phyloP scores from a whole-genome alignment of 2,888 invertebrate species.

The Linyphia triangularis region DNA sequence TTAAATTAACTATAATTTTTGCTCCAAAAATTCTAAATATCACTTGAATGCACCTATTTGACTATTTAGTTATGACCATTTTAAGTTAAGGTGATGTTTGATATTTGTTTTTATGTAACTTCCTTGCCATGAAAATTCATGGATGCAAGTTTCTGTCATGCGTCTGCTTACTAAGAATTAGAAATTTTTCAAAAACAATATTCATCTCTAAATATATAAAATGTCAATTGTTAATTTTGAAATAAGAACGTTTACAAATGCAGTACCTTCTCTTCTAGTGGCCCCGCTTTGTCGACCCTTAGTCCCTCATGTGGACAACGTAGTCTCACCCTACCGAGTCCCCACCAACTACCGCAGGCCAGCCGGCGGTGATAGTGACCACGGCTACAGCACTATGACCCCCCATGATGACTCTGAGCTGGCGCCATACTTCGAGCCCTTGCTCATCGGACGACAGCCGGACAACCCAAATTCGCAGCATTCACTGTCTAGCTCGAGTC shows the following conservation, averaged over 20 bases:
- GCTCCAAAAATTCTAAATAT: no score
- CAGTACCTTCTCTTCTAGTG: conserved; percentile 30
- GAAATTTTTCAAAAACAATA: not conserved
- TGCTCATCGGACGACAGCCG: conserved; percentile 66
- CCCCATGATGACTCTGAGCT: conserved; percentile 91
- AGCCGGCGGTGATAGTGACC: conserved; percentile 91
- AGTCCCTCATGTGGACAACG: conserved; percentile 48
- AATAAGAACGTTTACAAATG: not conserved
- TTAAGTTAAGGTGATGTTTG: no score
- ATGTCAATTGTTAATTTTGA: not conserved
- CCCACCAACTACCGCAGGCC: conserved; percentile 88
- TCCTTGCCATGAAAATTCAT: no score
- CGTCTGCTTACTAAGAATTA: not conserved
- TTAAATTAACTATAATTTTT: no score
- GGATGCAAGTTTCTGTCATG: no score
- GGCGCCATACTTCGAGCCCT: conserved; percentile 77
- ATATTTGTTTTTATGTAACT: no score
- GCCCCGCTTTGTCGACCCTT: conserved; percentile 51
- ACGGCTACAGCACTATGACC: conserved; percentile 96
- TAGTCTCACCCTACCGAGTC: conserved; percentile 89
- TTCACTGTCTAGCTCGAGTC: conserved; percentile 73
- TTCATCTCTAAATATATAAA: not conserved
- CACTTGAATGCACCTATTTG: no score
- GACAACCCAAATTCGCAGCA: conserved; percentile 53
- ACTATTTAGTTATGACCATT: no score